phyloP scores from a whole-genome alignment of 2,797 vertebrate species.

The Mus caroli region DNA sequence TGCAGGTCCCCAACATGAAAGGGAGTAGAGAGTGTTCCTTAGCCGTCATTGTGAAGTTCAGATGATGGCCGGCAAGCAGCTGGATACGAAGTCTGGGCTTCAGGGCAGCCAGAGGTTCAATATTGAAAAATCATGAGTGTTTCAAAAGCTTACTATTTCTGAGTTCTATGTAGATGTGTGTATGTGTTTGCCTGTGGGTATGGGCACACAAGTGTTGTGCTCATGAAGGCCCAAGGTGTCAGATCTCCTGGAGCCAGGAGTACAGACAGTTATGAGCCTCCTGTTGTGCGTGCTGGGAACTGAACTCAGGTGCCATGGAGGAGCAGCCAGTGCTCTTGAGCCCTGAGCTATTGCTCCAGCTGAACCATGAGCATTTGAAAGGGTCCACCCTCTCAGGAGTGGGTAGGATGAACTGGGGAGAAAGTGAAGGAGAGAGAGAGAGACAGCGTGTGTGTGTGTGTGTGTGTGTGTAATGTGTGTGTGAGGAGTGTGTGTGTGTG shows the following conservation, averaged over 20 bases:
- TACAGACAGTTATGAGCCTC: background rate
- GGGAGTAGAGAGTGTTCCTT: background rate
- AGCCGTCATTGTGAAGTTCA: background rate
- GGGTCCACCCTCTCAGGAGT: background rate
- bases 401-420: background rate
- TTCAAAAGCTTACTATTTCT: background rate
- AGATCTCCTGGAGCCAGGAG: too few species aligned
- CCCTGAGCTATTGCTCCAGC: background rate
- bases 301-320: background rate
- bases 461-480: background rate
- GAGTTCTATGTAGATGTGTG: background rate
- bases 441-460: background rate
- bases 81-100: background rate
- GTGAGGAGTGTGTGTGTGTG: too few species aligned
- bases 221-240: background rate
- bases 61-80: background rate
- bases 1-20: background rate
- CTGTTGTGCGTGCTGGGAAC: background rate
- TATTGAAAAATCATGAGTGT: background rate
- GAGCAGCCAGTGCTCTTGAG: background rate
- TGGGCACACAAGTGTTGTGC: background rate
- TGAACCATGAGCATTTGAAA: background rate
- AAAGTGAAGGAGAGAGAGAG: background rate
- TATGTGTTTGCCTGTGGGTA: background rate
- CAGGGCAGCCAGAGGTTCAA: background rate